Evolutionary conservation across 2,797 vertebrate species (phyloP), one percentile per base, ranked within the genome.

Genomic region (Anas bahamensis): DNA sequence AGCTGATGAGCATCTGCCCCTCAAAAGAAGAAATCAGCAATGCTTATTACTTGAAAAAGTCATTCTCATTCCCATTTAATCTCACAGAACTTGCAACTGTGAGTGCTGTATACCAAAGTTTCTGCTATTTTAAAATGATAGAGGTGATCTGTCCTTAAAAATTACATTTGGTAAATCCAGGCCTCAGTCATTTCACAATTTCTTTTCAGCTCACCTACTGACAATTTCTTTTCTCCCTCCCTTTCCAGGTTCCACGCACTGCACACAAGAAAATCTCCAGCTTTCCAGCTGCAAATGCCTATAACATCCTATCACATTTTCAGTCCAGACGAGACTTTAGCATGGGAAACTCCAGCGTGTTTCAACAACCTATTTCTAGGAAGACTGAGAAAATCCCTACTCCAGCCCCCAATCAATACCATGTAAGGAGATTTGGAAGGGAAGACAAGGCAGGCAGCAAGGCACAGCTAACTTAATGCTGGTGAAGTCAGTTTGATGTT

Each of bases 371-470:
- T 17, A 94, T 98, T 41, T 97, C 95, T 44, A 65, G 87, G 66
- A 97, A 95, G 93, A 66, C 24, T 22, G 83, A 81, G 18, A 98
- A 97, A 85, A 85, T 91, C 44, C 79, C 41, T 69, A 98, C 97
- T 44, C 98, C 98, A n/a, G 98, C 98, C 18, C 98, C 98, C 29
- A 98, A 98, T 96, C 98, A 98, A 21, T 98, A 98, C 72, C 74
- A 98, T 11, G 98, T 98, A 96, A 94, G 98, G 64, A 59, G 55
- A 53, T 59, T 33, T 50, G 29, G 10, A 28, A 50, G 13, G 23
- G 59, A 60, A 46, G 35, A 50, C 35, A 64, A 33, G 41, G 7
- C 5, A 24, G 39, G 37, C 37, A 28, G 28, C 60, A 63, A 39
- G 9, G 21, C 59, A 44, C 18, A 15, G 37, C 59, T 57, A 15